phyloP scores from a whole-genome alignment of 1,140 invertebrate species.

The Pseudomyrmex flavicornis region DNA sequence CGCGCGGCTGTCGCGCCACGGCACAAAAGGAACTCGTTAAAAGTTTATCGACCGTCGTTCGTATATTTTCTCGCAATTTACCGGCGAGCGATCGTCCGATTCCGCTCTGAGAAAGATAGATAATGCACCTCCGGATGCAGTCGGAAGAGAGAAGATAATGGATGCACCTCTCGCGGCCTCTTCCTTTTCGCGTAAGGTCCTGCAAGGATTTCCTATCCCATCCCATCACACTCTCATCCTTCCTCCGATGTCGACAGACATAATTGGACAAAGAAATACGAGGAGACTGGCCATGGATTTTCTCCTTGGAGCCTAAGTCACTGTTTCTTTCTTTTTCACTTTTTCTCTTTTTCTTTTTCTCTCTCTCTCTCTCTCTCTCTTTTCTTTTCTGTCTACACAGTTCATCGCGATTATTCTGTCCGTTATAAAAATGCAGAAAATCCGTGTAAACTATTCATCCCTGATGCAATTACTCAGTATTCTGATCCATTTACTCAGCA shows the following conservation, averaged over 20 bases:
- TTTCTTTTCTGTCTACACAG: too few species aligned
- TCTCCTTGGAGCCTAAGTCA: constrained; percentile 27
- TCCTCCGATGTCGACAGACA: constrained; percentile 47
- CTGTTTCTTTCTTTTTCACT: constrained; percentile 33
- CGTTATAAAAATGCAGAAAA: constrained; percentile 66
- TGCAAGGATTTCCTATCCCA: constrained; percentile 62
- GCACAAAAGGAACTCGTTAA: constrained; percentile 69
- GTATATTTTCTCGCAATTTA: constrained; percentile 70
- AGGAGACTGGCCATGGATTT: constrained; percentile 63
- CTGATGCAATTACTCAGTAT: constrained; percentile 44
- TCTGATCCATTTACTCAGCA: neutral
- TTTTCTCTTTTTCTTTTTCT: constrained; percentile 4
- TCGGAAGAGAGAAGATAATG: constrained; percentile 51
- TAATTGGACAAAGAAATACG: constrained; percentile 76
- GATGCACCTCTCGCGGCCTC: constrained; percentile 61
- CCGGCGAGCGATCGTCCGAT: constrained; percentile 67
- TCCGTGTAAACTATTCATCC: constrained; percentile 47
- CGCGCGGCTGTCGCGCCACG: constrained; percentile 41
- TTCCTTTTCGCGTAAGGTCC: constrained; percentile 52
- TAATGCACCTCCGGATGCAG: constrained; percentile 55
- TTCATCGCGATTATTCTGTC: constrained; percentile 47
- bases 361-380: constrained; percentile 37
- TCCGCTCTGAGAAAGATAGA: constrained; percentile 53
- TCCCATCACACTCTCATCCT: constrained; percentile 30
- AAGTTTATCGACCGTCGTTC: constrained; percentile 70